Base-by-base conservation (phyloP, 2,888 invertebrate species). In the Caenorhabditis uteleia region DNA sequence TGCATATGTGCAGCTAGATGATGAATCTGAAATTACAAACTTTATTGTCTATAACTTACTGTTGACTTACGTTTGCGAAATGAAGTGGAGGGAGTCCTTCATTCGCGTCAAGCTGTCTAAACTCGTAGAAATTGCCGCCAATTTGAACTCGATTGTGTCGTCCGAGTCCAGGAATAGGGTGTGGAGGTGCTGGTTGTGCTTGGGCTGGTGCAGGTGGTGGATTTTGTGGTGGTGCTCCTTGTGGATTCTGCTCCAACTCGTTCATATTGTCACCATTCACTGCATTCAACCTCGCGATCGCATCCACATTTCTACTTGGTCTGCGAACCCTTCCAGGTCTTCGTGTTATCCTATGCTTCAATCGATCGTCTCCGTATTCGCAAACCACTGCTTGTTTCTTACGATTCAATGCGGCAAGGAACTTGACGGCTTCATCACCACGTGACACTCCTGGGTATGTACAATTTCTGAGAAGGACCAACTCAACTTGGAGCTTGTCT, bases 371-470 rank as follows among this genome's bases (percentile, higher is more conserved):
- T 16, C 75, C 75, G 33, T 75, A 75, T 45, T 75, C 75, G 34
- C 75, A 75, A 21, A 75, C 75, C 8, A 75, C 72, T 20, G 75
- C 72, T 51, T 69, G 62, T 56, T 72, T 74, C 47, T 74, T 71
- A 27, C 74, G 54, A 39, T 75, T 75, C 39, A 75, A 53, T 0
- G 75, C 75, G 18, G 70, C 60, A 18, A 75, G 58, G 36, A 75
- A 66, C 20, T 66, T 58, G 18, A 73, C 58, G 6, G 75, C 71
- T 42, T 74, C 68, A 8, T 73, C 73, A n/a, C 73, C 73, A 4
- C 62, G 61, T 12, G 38, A 27, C 12, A 73, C 70, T 23, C 68
- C 64, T n/a, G 72, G 72, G 50, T 75, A 75, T 8, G 68, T 68
- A 50, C 75, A 75, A 34, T 75, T 75, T 26, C 70, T 53, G 21